These are phyloP conservation scores for Macrocentrus cingulum DNA, from an alignment of 1,140 invertebrate genomes.

Conservation along the genomic window DNA sequence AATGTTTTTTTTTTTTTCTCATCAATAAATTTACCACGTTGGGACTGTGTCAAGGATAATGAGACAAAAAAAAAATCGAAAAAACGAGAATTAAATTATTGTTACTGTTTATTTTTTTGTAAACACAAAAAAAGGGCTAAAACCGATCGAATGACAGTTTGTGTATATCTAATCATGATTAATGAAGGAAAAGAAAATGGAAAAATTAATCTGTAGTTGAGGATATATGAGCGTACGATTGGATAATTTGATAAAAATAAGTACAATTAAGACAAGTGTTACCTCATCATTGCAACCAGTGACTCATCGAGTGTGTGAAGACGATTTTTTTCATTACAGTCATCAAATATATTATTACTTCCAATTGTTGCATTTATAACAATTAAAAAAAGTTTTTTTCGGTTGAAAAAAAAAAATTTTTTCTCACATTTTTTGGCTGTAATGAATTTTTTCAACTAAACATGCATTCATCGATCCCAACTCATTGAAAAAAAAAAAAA, in stretches of 20 bases:
- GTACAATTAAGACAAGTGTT: conserved; percentile 63
- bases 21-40: conserved; percentile 31
- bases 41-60: conserved; percentile 50
- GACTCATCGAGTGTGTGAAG: conserved; percentile 14
- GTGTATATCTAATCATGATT: conserved; percentile 24
- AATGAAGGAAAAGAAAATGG: too few species aligned
- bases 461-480: conserved; percentile 56
- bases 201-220: conserved; percentile 47
- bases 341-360: too few species aligned
- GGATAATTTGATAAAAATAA: conserved; percentile 63
- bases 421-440: neutral
- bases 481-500: too few species aligned
- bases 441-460: too few species aligned
- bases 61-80: conserved; percentile 18
- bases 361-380: conserved; percentile 55
- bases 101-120: conserved; percentile 46
- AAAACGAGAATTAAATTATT: conserved; percentile 37
- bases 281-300: conserved; percentile 61
- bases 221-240: conserved; percentile 59
- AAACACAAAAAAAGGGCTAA: conserved; percentile 35
- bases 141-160: conserved; percentile 47
- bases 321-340: conserved; percentile 22
- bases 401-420: too few species aligned
- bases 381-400: conserved; percentile 9
- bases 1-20: too few species aligned